Evolutionary conservation across 2,113 vertebrate genomes (phyloP), one percentile per base, ranked within the genome.

Genomic region (Ammodytes marinus): DNA sequence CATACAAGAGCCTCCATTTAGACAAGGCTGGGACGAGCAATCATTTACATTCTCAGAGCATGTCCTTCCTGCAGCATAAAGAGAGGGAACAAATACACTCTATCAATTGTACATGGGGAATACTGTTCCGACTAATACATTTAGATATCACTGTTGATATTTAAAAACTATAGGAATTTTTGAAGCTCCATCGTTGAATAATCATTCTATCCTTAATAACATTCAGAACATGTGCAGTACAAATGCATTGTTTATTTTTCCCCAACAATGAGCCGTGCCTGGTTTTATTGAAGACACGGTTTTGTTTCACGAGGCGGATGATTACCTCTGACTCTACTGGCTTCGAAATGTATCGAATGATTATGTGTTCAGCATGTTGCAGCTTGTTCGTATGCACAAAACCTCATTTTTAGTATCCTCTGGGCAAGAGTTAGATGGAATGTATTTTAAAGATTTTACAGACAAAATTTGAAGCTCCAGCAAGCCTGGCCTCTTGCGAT

Each of bases 1-100:
- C 88, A 95, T 82, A 91, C 94, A 96, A 2, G 88, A 94, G 79
- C 94, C 95, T 90, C 94, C 90, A 37, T 96, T 96, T 85, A 93
- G 88, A 84, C 95, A 96, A 37, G 92, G 93, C 83, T 80, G 91
- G 19, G 94, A 93, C 92, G 86, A 88, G 74, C 95, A 96, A 3
- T 93, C 91, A 43, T 84, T 93, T 74, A 88, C 73, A 65, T 0
- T 91, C 88, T 91, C 66, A 15, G 92, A 88, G 86, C 94, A 96
- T 2, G 73, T 92, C 86, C 94, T 84, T 79, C 94, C 95, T 96
- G 88, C 86, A 91, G 83, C 53, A 86, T 64, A 66, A 70, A 63
- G 17, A 53, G 12, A 69, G 35, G 8, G 82, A 77, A 91, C 52
- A 77, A 79, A 87, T 55, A 53, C 58, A 72, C 67, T 75, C 46